A percentile compares a stretch with the other conserved stretches of the same genome.
phyloP scores from a whole-genome alignment of 2,888 invertebrate genomes.

The Morpho helenor region DNA sequence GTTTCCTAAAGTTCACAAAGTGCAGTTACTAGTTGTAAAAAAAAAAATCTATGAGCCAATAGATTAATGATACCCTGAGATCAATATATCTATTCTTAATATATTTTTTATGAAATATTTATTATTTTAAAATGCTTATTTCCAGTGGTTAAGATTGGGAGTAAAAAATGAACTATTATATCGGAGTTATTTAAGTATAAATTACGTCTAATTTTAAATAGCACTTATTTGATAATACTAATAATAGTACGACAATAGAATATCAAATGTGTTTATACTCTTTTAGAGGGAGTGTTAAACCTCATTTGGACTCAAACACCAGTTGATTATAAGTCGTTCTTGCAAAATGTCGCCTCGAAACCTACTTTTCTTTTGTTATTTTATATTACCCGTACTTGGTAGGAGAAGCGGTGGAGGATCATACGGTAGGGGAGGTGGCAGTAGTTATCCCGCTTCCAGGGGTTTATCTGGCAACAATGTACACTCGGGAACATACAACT shows the following conservation, averaged over 20 bases:
- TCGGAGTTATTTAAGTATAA: too few species aligned
- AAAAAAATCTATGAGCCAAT: too few species aligned
- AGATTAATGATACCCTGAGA: too few species aligned
- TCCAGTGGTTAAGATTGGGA: too few species aligned
- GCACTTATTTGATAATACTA: too few species aligned
- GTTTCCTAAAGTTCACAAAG: too few species aligned
- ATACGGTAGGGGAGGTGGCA: not conserved
- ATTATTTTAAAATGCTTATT: too few species aligned
- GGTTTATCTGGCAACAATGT: slow-evolving; percentile 9
- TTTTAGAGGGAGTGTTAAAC: not conserved
- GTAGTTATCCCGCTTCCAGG: slow-evolving; percentile 10
- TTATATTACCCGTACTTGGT: slow-evolving; percentile 1
- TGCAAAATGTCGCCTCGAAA: slow-evolving; percentile 1
- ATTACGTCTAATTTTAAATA: too few species aligned
- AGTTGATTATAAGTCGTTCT: slow-evolving; percentile 2
- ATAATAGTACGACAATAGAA: not conserved
- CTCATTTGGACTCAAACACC: not conserved
- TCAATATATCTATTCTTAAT: too few species aligned
- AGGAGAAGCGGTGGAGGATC: slow-evolving; percentile 10
- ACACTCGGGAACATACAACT: not conserved
- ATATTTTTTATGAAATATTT: too few species aligned
- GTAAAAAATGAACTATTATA: too few species aligned
- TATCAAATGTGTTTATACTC: slow-evolving; percentile 3
- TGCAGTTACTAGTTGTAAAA: too few species aligned
- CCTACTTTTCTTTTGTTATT: slow-evolving; percentile 5